Evolutionary conservation across 2,113 vertebrate species (phyloP), one percentile per base, ranked within the genome.

Genomic region (Climacteris rufus): DNA sequence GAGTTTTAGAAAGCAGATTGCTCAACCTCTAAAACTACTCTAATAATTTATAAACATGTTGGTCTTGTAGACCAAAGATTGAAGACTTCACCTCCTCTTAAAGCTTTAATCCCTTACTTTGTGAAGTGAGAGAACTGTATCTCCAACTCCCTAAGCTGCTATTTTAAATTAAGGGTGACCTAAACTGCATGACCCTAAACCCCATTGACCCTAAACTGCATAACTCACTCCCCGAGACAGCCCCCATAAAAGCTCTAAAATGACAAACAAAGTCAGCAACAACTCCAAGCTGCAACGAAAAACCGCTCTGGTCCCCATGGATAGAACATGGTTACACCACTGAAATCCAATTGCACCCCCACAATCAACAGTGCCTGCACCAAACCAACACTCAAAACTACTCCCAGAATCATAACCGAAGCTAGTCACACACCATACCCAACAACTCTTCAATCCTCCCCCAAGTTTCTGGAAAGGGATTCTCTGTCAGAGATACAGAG

Each of bases 341-440:
- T 25, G 27, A 68, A 59, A 35, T 39, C 25, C 53, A 25, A 0
- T 15, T 10, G 7, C 52, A 37, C 3, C 16, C 12, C 6, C 24
- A 7, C 9, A 35, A 11, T 12, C 53, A 44, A 7, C 44, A 37
- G 37, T 3, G 33, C 12, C 53, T 33, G 2, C 61, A 33, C 31
- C 61, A 31, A 68, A 31, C 7, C 44, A 35, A 3, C 37, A 18
- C 61, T 21, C 31, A 42, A 31, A 66, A 16, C 30, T 11, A 2
- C 44, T 50, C 56, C 31, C 25, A 35, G 6, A 37, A 2, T 18
- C 37, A 18, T 4, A 52, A 18, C 37, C 53, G 52, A 18, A 27
- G 27, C 37, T 27, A 15, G 11, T 28, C 45, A 52, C 13, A 6
- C 0, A 0, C 35, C 42, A n/a, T 21, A 35, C 10, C 8, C 15